Evolutionary conservation across 1,140 invertebrate species (phyloP).

Genomic region (Anadara kagoshimensis): DNA sequence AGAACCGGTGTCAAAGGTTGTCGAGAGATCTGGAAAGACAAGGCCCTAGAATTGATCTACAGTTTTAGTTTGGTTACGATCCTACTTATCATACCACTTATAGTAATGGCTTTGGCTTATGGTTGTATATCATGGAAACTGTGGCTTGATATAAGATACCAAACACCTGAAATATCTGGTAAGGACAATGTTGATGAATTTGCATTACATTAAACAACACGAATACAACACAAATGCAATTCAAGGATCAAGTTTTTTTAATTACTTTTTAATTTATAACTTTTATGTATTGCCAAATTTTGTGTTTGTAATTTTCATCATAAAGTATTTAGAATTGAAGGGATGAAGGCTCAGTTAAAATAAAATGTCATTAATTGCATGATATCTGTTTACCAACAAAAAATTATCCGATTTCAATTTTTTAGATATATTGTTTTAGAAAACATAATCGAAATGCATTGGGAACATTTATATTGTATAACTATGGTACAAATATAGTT

Average conservation of each 20-base stretch:
- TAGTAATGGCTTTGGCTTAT: conserved; percentile 80
- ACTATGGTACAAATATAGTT: too few species aligned
- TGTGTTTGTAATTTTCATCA: not conserved
- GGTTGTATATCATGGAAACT: conserved; percentile 77
- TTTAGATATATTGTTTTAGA: too few species aligned
- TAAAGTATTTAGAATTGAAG: not conserved
- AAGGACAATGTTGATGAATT: not conserved
- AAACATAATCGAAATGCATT: too few species aligned
- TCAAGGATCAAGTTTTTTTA: not conserved
- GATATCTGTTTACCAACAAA: too few species aligned
- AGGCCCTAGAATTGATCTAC: conserved; percentile 79
- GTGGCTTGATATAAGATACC: conserved; percentile 59
- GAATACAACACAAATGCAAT: not conserved
- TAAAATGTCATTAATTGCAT: not conserved
- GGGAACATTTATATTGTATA: too few species aligned
- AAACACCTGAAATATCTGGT: not conserved
- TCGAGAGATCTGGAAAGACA: conserved; percentile 63
- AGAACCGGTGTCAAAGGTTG: conserved; percentile 66
- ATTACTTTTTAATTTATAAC: not conserved
- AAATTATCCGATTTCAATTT: too few species aligned
- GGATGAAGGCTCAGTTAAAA: not conserved
- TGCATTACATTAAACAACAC: too few species aligned
- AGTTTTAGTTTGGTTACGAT: conserved; percentile 84
- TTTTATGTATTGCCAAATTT: not conserved
- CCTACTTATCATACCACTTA: conserved; percentile 83